These are phyloP conservation scores for Eremophila alpestris DNA, from an alignment of 2,797 vertebrate genomes.

Conservation along the genomic window DNA sequence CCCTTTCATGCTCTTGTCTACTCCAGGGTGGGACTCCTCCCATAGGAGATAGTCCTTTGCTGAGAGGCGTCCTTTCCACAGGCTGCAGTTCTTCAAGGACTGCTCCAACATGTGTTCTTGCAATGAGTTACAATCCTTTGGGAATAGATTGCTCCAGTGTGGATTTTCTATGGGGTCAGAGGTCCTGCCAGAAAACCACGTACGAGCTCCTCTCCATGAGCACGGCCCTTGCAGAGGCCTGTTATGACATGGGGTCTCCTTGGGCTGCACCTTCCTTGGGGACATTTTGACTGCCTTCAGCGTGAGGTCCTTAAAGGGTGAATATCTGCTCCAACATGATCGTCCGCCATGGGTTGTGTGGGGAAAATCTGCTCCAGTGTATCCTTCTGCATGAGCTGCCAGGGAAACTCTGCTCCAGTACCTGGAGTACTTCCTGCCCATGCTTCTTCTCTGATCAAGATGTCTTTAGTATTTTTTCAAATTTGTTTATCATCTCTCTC, in stretches of 20 bases:
- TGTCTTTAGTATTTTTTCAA: not conserved
- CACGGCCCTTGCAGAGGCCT: not conserved
- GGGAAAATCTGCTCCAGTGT: fast-evolving
- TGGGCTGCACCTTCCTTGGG: not conserved
- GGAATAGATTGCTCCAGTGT: not conserved
- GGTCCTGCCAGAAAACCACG: not conserved
- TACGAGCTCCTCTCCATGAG: fast-evolving
- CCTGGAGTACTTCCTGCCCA: not conserved
- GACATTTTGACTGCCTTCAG: not conserved
- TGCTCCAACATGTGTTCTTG: not conserved
- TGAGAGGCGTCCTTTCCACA: not conserved
- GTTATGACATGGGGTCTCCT: fast-evolving
- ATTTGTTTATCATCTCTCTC: not conserved
- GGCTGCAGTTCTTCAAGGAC: not conserved
- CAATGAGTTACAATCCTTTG: not conserved
- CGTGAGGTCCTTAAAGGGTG: fast-evolving
- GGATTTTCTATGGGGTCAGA: not conserved
- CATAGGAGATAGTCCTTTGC: not conserved
- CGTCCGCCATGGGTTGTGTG: not conserved
- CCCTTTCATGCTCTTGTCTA: fast-evolving
- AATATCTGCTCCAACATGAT: not conserved
- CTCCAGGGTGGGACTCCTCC: not conserved
- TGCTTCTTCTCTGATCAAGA: fast-evolving
- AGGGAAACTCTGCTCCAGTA: fast-evolving
- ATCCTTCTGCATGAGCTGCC: not conserved